Conservation (phyloP, 2,888 invertebrate genomes). For the Ophioninae sp. region DNA sequence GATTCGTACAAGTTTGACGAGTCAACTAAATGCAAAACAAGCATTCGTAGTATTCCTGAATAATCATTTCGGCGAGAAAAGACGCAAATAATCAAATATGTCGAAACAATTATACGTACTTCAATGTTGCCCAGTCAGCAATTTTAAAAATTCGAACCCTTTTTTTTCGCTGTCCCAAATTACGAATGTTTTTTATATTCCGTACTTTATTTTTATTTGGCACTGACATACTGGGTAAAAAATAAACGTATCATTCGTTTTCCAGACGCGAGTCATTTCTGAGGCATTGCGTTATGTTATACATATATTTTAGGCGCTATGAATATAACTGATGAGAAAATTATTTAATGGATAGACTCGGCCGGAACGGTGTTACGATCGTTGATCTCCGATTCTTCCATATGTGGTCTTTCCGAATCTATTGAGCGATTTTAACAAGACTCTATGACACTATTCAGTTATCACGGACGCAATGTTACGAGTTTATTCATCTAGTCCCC, state of each 20-base stretch:
- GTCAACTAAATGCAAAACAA: constrained; percentile 56
- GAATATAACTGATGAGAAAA: constrained; percentile 36
- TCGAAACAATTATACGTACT: neutral
- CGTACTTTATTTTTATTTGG: constrained; percentile 23
- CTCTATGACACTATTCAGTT: too few relatives aligned
- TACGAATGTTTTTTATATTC: neutral
- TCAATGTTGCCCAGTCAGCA: neutral
- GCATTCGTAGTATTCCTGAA: neutral
- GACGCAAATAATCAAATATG: neutral
- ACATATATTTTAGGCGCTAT: constrained; percentile 38
- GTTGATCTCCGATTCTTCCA: neutral
- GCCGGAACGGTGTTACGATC: too few relatives aligned
- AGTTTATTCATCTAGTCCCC: too few relatives aligned
- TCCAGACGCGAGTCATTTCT: constrained; percentile 5
- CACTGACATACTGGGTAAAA: constrained; percentile 39
- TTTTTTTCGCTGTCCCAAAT: neutral
- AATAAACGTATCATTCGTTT: constrained; percentile 30
- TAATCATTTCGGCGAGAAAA: neutral
- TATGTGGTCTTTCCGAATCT: neutral
- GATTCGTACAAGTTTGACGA: constrained; percentile 1
- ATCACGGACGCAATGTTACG: too few relatives aligned
- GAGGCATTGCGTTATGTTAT: constrained; percentile 41
- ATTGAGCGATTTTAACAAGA: too few relatives aligned
- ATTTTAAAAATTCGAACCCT: neutral
- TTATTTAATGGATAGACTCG: neutral